These are phyloP conservation scores for Rhamnusium bicolor DNA, from an alignment of 2,888 invertebrate genomes.

Conservation along the genomic window DNA sequence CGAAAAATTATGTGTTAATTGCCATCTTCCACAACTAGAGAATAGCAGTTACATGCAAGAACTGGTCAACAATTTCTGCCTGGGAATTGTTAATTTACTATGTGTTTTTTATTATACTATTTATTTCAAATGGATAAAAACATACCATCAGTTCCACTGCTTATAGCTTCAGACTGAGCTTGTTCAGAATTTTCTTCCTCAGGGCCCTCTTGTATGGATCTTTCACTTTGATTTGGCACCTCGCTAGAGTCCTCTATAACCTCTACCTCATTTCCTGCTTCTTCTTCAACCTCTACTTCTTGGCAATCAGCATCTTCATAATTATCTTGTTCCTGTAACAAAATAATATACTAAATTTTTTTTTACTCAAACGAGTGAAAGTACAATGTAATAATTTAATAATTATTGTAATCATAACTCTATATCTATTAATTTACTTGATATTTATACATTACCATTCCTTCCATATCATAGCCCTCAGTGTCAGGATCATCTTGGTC, in stretches of 20 bases:
- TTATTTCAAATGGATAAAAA: not conserved
- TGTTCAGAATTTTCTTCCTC: conserved; percentile 72
- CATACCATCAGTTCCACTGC: conserved; percentile 81
- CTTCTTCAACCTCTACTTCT: conserved; percentile 71
- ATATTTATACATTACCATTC: conserved; percentile 55
- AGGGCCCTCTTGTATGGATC: conserved; percentile 59
- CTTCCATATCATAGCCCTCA: conserved; percentile 75
- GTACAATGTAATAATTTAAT: too few species aligned
- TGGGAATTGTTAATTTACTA: not conserved
- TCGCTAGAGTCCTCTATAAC: conserved; percentile 78
- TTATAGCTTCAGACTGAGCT: conserved; percentile 79
- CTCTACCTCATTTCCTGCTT: conserved; percentile 74
- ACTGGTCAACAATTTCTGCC: not conserved
- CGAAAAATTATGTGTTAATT: not conserved
- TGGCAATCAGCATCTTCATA: conserved; percentile 73
- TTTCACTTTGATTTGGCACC: conserved; percentile 76
- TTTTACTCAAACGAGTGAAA: too few species aligned
- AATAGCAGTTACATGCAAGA: not conserved
- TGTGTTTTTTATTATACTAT: not conserved
- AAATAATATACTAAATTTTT: too few species aligned
- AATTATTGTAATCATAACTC: too few species aligned
- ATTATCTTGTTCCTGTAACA: conserved; percentile 71
- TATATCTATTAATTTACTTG: too few species aligned
- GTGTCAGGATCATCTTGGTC: conserved; percentile 74
- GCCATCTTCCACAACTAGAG: not conserved